A percentile compares a stretch with the other conserved stretches of the same genome.
Conservation (phyloP, 2,888 invertebrate genomes). For the Hoplodrina blanda region DNA sequence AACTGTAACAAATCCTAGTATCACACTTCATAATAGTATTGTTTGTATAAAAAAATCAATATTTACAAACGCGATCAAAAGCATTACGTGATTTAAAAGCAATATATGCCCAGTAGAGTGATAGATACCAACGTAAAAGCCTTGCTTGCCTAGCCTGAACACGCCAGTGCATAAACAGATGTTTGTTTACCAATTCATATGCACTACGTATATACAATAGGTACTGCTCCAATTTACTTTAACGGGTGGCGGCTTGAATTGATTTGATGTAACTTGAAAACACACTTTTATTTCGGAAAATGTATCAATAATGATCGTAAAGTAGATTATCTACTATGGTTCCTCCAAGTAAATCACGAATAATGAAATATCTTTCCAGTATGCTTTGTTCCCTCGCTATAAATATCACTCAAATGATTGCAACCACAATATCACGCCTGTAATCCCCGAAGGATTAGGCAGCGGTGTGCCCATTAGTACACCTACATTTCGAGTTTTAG, state of each 20-base stretch:
- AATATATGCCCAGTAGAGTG: background rate
- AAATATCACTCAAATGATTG: no score
- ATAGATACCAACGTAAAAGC: background rate
- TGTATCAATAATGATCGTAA: background rate
- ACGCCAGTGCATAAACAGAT: constrained; percentile 21
- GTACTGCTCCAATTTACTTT: background rate
- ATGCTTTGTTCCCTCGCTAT: no score
- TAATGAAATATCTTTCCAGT: no score
- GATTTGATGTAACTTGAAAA: constrained; percentile 1
- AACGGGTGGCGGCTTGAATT: background rate
- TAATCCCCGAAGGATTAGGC: no score
- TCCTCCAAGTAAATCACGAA: no score
- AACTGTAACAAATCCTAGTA: background rate
- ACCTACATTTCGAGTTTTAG: no score
- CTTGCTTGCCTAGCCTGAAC: background rate
- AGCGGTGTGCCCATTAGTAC: no score
- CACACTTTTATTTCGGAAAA: background rate
- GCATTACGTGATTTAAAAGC: constrained; percentile 11
- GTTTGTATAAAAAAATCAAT: constrained; percentile 4
- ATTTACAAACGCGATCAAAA: constrained; percentile 12
- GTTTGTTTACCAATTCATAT: constrained; percentile 11
- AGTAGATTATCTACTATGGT: no score
- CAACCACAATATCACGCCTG: no score
- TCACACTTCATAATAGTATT: no score
- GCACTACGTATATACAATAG: background rate